Evolutionary conservation across 2,888 invertebrate genomes (phyloP).

Genomic region (Gymnosoma rotundatum): DNA sequence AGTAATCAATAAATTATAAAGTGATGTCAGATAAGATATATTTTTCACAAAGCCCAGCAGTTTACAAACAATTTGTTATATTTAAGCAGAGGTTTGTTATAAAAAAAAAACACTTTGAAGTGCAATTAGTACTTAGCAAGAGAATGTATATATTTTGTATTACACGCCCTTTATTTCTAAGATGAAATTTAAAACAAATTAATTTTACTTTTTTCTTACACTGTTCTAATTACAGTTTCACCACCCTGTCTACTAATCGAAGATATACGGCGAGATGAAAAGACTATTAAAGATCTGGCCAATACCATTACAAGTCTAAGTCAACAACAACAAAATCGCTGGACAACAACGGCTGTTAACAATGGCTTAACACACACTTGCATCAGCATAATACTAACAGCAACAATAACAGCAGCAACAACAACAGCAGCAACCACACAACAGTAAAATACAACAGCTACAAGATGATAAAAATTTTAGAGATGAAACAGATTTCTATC

Average conservation of each 20-base stretch:
- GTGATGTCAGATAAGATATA: background rate
- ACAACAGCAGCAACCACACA: no score
- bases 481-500: conserved; percentile 81
- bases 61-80: background rate
- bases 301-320: conserved; percentile 90
- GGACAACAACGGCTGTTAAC: conserved; percentile 83
- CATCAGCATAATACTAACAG: conserved; percentile 72
- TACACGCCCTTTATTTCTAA: conserved; percentile 28
- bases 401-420: conserved; percentile 63
- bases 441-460: conserved; percentile 42
- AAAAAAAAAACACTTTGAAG: conserved; percentile 15
- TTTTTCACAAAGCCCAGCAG: no score
- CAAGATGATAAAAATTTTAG: conserved; percentile 79
- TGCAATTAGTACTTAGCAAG: background rate
- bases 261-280: conserved; percentile 85
- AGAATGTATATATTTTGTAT: background rate
- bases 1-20: conserved; percentile 35
- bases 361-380: conserved; percentile 78
- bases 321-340: conserved; percentile 82
- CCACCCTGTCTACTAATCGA: conserved; percentile 81
- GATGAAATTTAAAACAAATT: conserved; percentile 28
- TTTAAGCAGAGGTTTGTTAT: no score
- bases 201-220: conserved; percentile 14
- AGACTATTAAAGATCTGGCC: conserved; percentile 91
- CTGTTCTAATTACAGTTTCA: conserved; percentile 74